A percentile compares a stretch with the other conserved stretches of the same genome.
Evolutionary conservation across 2,888 invertebrate genomes (phyloP).

Genomic region (Lepas anatifera): DNA sequence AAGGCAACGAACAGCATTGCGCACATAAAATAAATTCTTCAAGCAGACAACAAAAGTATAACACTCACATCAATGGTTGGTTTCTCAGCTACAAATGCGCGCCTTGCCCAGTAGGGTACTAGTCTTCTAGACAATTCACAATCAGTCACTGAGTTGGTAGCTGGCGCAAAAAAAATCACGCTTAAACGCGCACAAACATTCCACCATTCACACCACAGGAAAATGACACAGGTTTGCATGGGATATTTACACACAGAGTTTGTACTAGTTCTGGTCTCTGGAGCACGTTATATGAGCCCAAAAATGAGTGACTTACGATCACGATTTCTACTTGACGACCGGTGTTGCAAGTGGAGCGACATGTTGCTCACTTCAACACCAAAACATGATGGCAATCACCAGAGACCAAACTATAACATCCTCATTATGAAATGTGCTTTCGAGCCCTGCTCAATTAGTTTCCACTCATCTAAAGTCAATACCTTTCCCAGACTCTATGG

Average conservation of each 20-base stretch:
- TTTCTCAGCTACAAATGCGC: background rate
- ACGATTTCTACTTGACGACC: background rate
- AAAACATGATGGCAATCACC: background rate
- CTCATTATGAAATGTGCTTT: no score
- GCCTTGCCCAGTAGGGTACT: no score
- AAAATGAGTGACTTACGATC: background rate
- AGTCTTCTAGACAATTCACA: background rate
- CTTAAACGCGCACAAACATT: background rate
- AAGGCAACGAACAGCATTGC: background rate
- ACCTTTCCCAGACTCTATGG: no score
- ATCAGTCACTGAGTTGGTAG: background rate
- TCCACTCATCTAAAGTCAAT: no score
- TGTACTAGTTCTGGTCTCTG: background rate
- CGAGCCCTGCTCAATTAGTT: no score
- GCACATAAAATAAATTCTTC: background rate
- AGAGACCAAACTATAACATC: background rate
- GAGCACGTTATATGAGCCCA: background rate
- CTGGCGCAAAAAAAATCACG: background rate
- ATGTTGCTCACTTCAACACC: background rate
- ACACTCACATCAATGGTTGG: background rate
- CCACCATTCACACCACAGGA: background rate
- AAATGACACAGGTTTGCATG: background rate
- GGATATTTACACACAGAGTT: conserved; percentile 1
- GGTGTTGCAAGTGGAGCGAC: background rate
- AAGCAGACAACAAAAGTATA: background rate